These are phyloP conservation scores for Sebastes nivosus DNA, from an alignment of 2,797 vertebrate species.

Conservation along the genomic window DNA sequence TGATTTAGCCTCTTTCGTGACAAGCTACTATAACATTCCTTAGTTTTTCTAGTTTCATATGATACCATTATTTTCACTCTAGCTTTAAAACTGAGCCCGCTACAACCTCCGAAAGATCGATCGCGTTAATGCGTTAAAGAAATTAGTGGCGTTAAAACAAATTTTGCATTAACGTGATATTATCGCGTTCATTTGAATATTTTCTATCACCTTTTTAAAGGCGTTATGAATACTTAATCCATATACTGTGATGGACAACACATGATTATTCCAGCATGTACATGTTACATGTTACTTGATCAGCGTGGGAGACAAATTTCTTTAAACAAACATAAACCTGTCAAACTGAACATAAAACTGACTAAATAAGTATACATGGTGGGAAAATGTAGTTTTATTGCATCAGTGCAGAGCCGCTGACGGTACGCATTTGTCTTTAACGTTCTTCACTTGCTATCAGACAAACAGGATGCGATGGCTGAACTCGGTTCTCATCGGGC, in stretches of 20 bases:
- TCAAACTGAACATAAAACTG: conserved; percentile 8
- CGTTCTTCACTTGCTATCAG: conserved; percentile 27
- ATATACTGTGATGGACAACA: background rate
- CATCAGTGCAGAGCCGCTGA: conserved; percentile 16
- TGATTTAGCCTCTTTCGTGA: too few species aligned
- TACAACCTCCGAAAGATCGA: too few species aligned
- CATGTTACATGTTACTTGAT: background rate
- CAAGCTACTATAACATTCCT: too few species aligned
- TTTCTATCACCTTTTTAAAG: background rate
- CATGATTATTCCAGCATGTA: background rate
- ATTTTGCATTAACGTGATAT: too few species aligned
- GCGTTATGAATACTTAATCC: background rate
- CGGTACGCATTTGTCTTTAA: conserved; percentile 27
- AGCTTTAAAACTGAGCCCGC: too few species aligned
- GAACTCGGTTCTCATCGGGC: conserved; percentile 38
- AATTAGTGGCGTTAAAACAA: too few species aligned
- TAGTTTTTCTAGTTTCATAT: too few species aligned
- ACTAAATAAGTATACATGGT: background rate
- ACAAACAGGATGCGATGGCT: conserved; percentile 51
- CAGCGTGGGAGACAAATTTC: background rate
- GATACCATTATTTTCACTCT: rapidly evolving
- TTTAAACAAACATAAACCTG: background rate
- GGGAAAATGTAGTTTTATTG: conserved; percentile 7
- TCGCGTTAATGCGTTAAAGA: too few species aligned
- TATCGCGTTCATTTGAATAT: background rate